These are phyloP conservation scores for Cryptosula pallasiana DNA, from an alignment of 2,888 invertebrate genomes.

Conservation along the genomic window DNA sequence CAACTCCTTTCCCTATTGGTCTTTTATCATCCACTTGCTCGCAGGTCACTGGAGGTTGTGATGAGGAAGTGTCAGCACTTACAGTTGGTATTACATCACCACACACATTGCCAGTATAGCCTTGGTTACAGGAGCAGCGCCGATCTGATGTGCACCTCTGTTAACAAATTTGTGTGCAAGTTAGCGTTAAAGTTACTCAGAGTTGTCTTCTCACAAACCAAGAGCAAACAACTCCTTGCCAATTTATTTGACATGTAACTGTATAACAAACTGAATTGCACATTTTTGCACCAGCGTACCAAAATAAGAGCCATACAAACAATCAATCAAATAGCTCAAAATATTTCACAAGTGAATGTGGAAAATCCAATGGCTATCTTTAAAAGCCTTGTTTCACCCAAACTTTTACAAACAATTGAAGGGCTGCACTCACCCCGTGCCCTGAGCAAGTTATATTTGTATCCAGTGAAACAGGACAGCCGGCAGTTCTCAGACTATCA, in stretches of 20 bases:
- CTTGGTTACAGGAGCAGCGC: slow-evolving; percentile 82
- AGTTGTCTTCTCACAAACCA: too few relatives aligned
- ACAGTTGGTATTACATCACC: slow-evolving; percentile 26
- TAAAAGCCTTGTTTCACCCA: too few relatives aligned
- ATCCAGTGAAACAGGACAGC: slow-evolving; percentile 68
- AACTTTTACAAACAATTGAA: too few relatives aligned
- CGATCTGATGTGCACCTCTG: slow-evolving; percentile 88
- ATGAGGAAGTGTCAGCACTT: neutral
- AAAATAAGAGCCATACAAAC: too few relatives aligned
- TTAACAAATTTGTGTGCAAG: slow-evolving; percentile 30
- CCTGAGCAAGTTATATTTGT: slow-evolving; percentile 88
- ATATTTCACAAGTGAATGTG: too few relatives aligned
- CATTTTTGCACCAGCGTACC: too few relatives aligned
- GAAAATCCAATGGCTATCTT: too few relatives aligned
- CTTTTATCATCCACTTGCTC: neutral
- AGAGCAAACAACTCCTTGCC: too few relatives aligned
- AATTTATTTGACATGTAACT: too few relatives aligned
- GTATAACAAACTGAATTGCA: too few relatives aligned
- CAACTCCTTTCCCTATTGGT: neutral
- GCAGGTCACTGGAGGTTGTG: neutral
- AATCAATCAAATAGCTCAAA: too few relatives aligned
- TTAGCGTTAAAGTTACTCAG: too few relatives aligned
- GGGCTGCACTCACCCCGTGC: slow-evolving; percentile 73
- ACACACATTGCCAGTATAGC: slow-evolving; percentile 56
- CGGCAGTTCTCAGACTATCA: slow-evolving; percentile 75